Percentiles rank a stretch among this genome's conserved stretches.
These are phyloP conservation scores for Aurelia aurita complex sp. Pacific DNA, from an alignment of 30 jellyfish, hydroid and myxozoan species.

Conservation along the genomic window DNA sequence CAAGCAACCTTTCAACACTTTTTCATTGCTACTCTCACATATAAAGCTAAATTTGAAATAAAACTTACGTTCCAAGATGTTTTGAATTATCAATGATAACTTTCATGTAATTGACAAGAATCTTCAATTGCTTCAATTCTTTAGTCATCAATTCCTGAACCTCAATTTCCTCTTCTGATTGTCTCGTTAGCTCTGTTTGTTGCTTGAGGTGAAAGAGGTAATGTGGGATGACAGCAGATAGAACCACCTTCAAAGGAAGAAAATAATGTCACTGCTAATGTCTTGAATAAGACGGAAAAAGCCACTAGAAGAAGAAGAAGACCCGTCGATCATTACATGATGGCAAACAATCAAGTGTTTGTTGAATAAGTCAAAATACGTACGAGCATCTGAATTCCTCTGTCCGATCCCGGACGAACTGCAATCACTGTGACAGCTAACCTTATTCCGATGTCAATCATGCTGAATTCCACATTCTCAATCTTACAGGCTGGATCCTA, in stretches of 20 bases:
- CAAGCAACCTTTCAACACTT: too few relatives aligned
- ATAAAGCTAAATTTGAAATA: too few relatives aligned
- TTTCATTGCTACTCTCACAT: too few relatives aligned
- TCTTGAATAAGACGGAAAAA: too few relatives aligned
- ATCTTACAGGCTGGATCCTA: slow-evolving; percentile 75
- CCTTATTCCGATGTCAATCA: slow-evolving; percentile 82
- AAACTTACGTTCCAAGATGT: slow-evolving; percentile 66
- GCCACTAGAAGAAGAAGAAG: too few relatives aligned
- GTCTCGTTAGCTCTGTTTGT: slow-evolving; percentile 29
- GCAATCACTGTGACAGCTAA: slow-evolving; percentile 95
- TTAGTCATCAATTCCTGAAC: slow-evolving; percentile 53
- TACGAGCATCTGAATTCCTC: slow-evolving; percentile 95
- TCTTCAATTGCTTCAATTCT: slow-evolving; percentile 72
- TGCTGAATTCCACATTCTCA: slow-evolving; percentile 64
- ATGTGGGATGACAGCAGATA: slow-evolving; percentile 79
- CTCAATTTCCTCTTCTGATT: slow-evolving; percentile 19
- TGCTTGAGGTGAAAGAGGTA: slow-evolving; percentile 60
- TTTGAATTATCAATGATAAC: slow-evolving; percentile 70
- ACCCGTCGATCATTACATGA: too few relatives aligned
- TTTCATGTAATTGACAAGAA: slow-evolving; percentile 71
- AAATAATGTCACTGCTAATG: background rate
- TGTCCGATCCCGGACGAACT: slow-evolving; percentile 75
- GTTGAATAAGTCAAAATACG: background rate
- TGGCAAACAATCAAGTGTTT: too few relatives aligned
- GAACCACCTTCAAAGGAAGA: slow-evolving; percentile 55